Evolutionary conservation across 2,888 invertebrate species (phyloP), one percentile per base, ranked within the genome.

Genomic region (Molorchus minor): DNA sequence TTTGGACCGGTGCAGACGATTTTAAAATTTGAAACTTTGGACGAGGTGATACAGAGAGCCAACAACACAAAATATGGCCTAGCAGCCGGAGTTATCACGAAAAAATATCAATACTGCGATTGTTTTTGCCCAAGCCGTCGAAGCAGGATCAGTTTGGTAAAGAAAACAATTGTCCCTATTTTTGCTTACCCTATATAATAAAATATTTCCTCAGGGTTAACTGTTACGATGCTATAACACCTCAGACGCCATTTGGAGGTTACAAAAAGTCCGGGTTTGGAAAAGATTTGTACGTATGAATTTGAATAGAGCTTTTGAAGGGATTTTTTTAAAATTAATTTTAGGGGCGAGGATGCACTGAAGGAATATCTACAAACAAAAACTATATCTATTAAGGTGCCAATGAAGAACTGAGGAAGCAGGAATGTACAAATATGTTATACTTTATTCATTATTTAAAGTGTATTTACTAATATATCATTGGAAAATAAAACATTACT

Each of bases 1-100:
- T 95, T 96, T 77, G 95, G 95, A 0, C 95, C 95, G 0, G 95
- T 95, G 0, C 93, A 94, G 80, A 88, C 87, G 53, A 92, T 95
- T 70, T 82, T 94, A 35, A 93, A 92, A 79, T 95, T 94, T 73
- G 87, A 88, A 36, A 87, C 87, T 0, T 74, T 92, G 41, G 88
- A 89, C 1, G 95, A 96, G 79, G 92, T 90, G 1, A 87, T 95
- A 54, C 88, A 91, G 61, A 84, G 94, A 66, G 92, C 94, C 5
- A 96, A 96, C 77, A 82, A 86, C 63, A 92, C 93, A 0, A 82
- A 80, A 33, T 96, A 91, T 71, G 95, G 95, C 13, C 84, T 96
- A 25, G 93, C 93, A 0, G 89, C 94, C 16, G 94, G 91, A 7
- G 86, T 94, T 56, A 84, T 94, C 62, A 94, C 94, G 8, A 88